These are phyloP conservation scores for Muscidifurax raptorellus DNA, from an alignment of 1,140 invertebrate genomes.

Conservation along the genomic window DNA sequence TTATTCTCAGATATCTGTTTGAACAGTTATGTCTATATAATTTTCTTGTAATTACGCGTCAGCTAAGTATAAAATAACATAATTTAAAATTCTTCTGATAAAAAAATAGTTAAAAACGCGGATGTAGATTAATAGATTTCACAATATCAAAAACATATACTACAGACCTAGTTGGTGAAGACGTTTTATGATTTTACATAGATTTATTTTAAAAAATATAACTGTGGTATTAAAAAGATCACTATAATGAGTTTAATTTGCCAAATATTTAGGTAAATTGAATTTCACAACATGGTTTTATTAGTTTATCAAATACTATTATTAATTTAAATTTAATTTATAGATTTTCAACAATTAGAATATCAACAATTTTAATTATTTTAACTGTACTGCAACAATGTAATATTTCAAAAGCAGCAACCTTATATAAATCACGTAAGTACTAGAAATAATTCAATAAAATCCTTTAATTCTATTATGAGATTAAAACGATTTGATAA, in stretches of 20 bases:
- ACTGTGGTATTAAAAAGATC: too few relatives aligned
- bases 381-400: not conserved
- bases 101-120: not conserved
- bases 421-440: not conserved
- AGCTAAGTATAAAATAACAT: too few relatives aligned
- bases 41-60: too few relatives aligned
- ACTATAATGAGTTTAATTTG: too few relatives aligned
- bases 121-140: not conserved
- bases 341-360: not conserved
- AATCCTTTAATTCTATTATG: too few relatives aligned
- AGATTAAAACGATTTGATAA: too few relatives aligned
- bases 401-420: not conserved
- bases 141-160: not conserved
- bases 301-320: constrained; percentile 57
- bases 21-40: too few relatives aligned
- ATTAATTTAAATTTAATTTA: not conserved
- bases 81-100: not conserved
- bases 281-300: not conserved
- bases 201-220: too few relatives aligned
- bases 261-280: not conserved
- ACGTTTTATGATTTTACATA: too few relatives aligned
- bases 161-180: too few relatives aligned
- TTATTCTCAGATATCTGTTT: too few relatives aligned
- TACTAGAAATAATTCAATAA: not conserved
- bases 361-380: not conserved